These are phyloP conservation scores for Noctua pronuba DNA, from an alignment of 2,888 invertebrate species.

Conservation along the genomic window DNA sequence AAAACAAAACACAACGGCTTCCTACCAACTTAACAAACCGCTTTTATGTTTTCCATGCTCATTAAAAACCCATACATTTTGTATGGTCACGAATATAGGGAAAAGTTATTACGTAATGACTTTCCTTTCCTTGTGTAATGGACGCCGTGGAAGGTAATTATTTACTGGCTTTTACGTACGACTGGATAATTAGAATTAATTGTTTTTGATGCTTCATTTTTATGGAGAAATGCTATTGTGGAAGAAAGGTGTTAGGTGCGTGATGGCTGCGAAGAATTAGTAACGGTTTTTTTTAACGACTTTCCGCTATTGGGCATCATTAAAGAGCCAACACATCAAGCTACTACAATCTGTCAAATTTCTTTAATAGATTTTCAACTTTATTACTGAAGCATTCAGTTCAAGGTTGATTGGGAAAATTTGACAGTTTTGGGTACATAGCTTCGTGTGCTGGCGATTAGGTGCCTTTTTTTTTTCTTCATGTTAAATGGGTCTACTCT, in stretches of 20 bases:
- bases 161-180: constrained; percentile 12
- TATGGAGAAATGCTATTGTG: not conserved
- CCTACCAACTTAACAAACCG: constrained; percentile 12
- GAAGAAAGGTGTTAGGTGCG: not conserved
- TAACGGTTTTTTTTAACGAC: not conserved
- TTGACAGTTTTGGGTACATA: too few species aligned
- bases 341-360: too few species aligned
- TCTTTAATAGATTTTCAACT: too few species aligned
- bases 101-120: constrained; percentile 45
- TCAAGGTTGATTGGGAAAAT: too few species aligned
- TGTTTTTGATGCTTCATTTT: constrained; percentile 20
- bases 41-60: constrained; percentile 11
- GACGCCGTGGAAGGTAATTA: constrained; percentile 16
- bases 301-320: not conserved
- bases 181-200: constrained; percentile 36
- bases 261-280: not conserved
- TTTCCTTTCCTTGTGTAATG: constrained; percentile 41
- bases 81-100: constrained; percentile 28
- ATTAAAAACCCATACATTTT: constrained; percentile 44
- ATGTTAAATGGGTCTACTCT: too few species aligned
- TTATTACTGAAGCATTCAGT: too few species aligned
- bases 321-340: too few species aligned
- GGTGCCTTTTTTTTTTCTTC: too few species aligned
- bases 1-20: not conserved
- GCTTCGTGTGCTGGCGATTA: too few species aligned